These are phyloP conservation scores for Diceros bicornis DNA, from an alignment of 2,797 vertebrate genomes.

Conservation along the genomic window DNA sequence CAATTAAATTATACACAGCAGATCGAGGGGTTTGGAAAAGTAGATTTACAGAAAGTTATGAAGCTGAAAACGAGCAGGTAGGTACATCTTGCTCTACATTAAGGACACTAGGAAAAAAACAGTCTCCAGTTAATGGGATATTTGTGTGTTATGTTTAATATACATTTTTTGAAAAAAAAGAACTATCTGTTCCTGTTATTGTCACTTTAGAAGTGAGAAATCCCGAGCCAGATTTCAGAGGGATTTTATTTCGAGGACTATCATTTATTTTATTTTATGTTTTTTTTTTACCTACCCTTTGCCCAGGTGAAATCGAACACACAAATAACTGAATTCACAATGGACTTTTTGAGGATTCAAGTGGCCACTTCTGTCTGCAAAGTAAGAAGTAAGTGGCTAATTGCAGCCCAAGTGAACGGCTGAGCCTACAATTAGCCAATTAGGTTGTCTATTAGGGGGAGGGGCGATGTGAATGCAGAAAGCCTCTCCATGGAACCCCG, in stretches of 20 bases:
- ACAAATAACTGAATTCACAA: conserved; percentile 81
- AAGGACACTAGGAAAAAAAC: conserved; percentile 71
- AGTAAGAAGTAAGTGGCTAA: conserved; percentile 83
- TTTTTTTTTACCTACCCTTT: conserved; percentile 23
- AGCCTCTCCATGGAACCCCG: background rate
- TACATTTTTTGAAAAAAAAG: background rate
- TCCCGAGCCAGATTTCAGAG: conserved; percentile 41
- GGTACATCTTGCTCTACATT: conserved; percentile 71
- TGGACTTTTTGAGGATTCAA: conserved; percentile 81
- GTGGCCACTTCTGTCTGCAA: conserved; percentile 82
- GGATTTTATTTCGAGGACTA: conserved; percentile 75
- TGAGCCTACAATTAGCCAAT: conserved; percentile 82
- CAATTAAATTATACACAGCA: conserved; percentile 71
- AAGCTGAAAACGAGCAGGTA: conserved; percentile 80
- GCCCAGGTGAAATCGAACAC: conserved; percentile 74
- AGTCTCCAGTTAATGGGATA: conserved; percentile 49
- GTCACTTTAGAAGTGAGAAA: conserved; percentile 60
- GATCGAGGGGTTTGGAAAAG: conserved; percentile 59
- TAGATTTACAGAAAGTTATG: conserved; percentile 73
- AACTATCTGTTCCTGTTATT: conserved; percentile 55
- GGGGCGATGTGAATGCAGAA: conserved; percentile 25
- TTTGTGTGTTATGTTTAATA: conserved; percentile 60
- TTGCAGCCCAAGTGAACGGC: conserved; percentile 74
- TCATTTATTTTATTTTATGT: conserved; percentile 65
- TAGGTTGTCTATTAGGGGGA: conserved; percentile 50